phyloP scores from a whole-genome alignment of 30 jellyfish, hydroid and myxozoan genomes.

The Catostylus mosaicus region DNA sequence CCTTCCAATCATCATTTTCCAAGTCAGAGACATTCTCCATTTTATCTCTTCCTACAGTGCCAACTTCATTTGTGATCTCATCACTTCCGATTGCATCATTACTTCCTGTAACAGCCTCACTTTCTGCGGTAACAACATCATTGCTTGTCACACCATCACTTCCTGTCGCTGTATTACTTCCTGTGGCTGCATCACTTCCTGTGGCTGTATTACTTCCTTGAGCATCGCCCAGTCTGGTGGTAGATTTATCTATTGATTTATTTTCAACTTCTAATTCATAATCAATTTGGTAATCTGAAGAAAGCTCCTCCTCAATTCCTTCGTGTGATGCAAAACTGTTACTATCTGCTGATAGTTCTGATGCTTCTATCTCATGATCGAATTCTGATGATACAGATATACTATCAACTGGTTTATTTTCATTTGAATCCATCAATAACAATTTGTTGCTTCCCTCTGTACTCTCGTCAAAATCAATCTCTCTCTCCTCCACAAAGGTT shows the following conservation, averaged over 20 bases:
- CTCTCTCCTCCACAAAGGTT: slow-evolving; percentile 80
- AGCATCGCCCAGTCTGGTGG: not conserved
- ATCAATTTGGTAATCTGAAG: not conserved
- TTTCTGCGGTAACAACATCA: not conserved
- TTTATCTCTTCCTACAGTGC: not conserved
- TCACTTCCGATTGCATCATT: too few relatives aligned
- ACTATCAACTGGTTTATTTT: slow-evolving; percentile 37
- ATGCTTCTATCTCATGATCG: slow-evolving; percentile 39
- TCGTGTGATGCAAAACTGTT: slow-evolving; percentile 43
- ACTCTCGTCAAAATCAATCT: slow-evolving; percentile 78
- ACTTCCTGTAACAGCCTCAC: not conserved
- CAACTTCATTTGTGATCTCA: too few relatives aligned
- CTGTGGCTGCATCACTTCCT: not conserved
- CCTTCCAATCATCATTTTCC: not conserved
- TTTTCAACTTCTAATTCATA: not conserved
- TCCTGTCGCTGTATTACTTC: not conserved
- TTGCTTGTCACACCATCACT: too few relatives aligned
- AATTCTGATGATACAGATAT: slow-evolving; percentile 50
- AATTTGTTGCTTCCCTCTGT: slow-evolving; percentile 26
- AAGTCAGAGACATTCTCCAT: not conserved
- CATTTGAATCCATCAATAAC: slow-evolving; percentile 9
- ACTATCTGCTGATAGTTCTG: slow-evolving; percentile 45
- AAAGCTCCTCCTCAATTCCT: slow-evolving; percentile 7
- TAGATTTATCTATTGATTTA: not conserved
- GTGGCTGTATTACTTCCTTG: not conserved